These are phyloP conservation scores for Leiothrix lutea DNA, from an alignment of 2,113 vertebrate genomes.

Conservation along the genomic window DNA sequence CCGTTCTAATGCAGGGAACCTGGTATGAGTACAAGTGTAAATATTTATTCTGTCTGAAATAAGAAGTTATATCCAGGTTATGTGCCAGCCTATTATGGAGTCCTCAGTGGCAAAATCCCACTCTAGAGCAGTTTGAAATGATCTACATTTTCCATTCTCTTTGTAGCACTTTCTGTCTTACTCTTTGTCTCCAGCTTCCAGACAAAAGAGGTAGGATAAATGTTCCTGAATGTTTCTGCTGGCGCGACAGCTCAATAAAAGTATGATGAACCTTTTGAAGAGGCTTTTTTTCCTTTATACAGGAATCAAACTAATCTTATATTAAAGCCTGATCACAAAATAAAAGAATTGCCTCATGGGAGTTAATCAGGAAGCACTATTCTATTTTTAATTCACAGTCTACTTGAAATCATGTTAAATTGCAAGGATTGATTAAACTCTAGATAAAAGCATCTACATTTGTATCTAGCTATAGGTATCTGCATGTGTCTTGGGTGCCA, in stretches of 20 bases:
- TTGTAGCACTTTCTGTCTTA: neutral
- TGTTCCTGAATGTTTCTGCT: neutral
- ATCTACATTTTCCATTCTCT: neutral
- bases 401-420: neutral
- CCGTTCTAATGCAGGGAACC: neutral
- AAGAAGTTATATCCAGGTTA: neutral
- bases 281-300: neutral
- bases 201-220: neutral
- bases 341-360: neutral
- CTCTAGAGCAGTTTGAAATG: neutral
- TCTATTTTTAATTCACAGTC: neutral
- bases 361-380: neutral
- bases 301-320: neutral
- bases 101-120: neutral
- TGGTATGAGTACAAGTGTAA: neutral
- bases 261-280: neutral
- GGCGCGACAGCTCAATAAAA: neutral
- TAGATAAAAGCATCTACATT: neutral
- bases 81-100: neutral
- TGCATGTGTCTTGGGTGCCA: neutral
- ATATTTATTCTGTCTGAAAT: neutral
- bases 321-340: neutral
- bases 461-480: neutral
- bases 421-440: neutral
- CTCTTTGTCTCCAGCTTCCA: neutral